These are phyloP conservation scores for Sylvia atricapilla DNA, from an alignment of 2,113 vertebrate genomes.

Conservation along the genomic window DNA sequence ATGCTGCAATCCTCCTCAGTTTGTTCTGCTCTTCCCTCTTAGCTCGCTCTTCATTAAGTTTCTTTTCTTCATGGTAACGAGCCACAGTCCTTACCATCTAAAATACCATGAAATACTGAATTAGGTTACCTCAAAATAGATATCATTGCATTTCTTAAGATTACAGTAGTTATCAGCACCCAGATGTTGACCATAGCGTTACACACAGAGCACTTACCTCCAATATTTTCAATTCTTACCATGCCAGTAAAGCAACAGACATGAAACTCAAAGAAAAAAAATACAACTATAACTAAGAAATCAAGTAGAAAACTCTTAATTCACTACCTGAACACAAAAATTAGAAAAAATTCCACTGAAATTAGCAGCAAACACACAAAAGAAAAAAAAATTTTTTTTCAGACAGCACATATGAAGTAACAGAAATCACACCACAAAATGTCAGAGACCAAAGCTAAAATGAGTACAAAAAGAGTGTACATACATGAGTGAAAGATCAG, in stretches of 20 bases:
- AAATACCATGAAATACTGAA: neutral
- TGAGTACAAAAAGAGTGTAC: neutral
- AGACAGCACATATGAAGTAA: neutral
- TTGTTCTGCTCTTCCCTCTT: slow-evolving; percentile 83
- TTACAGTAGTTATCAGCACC: neutral
- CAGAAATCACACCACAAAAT: neutral
- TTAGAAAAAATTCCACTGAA: neutral
- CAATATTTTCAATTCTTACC: neutral
- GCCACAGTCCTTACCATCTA: slow-evolving; percentile 91
- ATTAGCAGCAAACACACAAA: neutral
- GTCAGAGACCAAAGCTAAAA: slow-evolving; percentile 4
- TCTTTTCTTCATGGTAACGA: slow-evolving; percentile 86
- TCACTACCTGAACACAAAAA: neutral
- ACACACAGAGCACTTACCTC: neutral
- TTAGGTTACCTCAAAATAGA: neutral
- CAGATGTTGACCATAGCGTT: neutral
- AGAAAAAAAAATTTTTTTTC: neutral
- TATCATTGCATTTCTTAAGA: neutral
- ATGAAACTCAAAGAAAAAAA: neutral
- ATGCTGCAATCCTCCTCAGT: slow-evolving; percentile 85
- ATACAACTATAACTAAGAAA: neutral
- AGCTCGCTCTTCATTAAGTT: slow-evolving; percentile 77
- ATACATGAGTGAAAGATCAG: neutral
- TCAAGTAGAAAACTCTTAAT: neutral
- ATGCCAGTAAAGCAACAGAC: neutral